Conservation (phyloP, 92 coral and sea anemone genomes). For the Phenganax marumi region DNA sequence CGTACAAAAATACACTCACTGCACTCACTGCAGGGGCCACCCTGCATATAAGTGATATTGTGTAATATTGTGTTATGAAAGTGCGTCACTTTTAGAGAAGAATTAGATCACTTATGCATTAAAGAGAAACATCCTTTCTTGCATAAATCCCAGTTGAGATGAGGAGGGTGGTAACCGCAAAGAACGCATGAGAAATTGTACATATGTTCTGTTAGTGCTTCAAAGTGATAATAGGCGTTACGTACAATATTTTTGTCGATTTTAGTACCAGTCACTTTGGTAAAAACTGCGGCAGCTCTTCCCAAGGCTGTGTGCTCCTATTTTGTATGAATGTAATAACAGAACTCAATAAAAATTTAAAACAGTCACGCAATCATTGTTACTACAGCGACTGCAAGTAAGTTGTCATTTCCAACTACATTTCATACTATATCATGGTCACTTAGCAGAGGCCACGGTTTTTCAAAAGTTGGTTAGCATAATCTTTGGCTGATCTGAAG, state of each 20-base stretch:
- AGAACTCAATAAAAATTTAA: conserved; percentile 1
- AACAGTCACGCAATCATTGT: too few species aligned
- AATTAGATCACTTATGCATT: conserved; percentile 40
- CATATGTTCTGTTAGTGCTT: conserved; percentile 51
- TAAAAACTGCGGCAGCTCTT: conserved; percentile 32
- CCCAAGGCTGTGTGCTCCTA: conserved; percentile 51
- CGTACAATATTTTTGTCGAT: conserved; percentile 37
- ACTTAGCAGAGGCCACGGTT: too few species aligned
- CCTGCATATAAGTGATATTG: background rate
- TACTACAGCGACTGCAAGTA: too few species aligned
- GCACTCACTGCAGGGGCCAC: background rate
- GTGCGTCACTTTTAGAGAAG: background rate
- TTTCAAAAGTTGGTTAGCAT: too few species aligned
- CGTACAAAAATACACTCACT: too few species aligned
- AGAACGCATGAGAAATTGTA: conserved; percentile 49
- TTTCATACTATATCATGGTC: too few species aligned
- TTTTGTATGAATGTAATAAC: background rate
- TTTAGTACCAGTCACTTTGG: conserved; percentile 4
- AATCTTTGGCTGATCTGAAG: too few species aligned
- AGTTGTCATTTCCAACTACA: too few species aligned
- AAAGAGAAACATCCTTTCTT: conserved; percentile 62
- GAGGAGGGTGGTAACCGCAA: conserved; percentile 57
- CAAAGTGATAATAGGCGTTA: conserved; percentile 60
- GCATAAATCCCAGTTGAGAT: conserved; percentile 57
- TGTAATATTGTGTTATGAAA: background rate